phyloP scores from a whole-genome alignment of 2,888 invertebrate genomes.

The Lasius fuliginosus region DNA sequence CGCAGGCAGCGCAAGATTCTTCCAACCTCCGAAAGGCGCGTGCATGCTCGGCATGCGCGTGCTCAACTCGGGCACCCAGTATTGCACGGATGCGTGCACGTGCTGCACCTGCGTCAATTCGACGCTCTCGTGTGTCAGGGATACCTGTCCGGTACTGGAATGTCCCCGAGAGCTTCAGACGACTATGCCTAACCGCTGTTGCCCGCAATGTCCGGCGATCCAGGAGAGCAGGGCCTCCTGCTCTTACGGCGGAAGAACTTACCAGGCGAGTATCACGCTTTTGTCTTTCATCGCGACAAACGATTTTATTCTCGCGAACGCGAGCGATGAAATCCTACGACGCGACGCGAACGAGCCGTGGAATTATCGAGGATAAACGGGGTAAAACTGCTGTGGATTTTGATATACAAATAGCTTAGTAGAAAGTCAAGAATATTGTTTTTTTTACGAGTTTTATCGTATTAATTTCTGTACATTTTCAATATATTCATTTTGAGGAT shows the following conservation, averaged over 20 bases:
- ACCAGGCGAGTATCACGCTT: slow-evolving; percentile 88
- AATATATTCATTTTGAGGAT: background rate
- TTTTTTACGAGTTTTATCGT: background rate
- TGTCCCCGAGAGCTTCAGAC: slow-evolving; percentile 92
- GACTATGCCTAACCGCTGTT: slow-evolving; percentile 90
- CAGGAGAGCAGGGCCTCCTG: slow-evolving; percentile 91
- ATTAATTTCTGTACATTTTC: background rate
- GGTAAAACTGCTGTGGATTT: background rate
- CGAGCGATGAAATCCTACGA: background rate
- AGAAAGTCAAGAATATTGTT: background rate
- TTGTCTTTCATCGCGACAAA: background rate
- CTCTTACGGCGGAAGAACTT: slow-evolving; percentile 89
- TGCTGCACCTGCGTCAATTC: slow-evolving; percentile 94
- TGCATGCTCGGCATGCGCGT: slow-evolving; percentile 92
- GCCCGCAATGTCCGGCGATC: slow-evolving; percentile 92
- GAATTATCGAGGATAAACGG: background rate
- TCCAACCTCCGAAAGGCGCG: slow-evolving; percentile 87
- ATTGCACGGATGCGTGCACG: slow-evolving; percentile 93
- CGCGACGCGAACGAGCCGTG: background rate
- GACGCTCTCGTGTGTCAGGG: slow-evolving; percentile 92
- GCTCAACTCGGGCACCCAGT: slow-evolving; percentile 89
- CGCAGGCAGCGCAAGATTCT: slow-evolving; percentile 86
- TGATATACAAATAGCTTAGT: background rate
- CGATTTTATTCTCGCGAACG: background rate
- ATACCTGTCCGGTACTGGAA: slow-evolving; percentile 96